Conservation (phyloP, 2,797 vertebrate genomes). For the Halcyon badia region DNA sequence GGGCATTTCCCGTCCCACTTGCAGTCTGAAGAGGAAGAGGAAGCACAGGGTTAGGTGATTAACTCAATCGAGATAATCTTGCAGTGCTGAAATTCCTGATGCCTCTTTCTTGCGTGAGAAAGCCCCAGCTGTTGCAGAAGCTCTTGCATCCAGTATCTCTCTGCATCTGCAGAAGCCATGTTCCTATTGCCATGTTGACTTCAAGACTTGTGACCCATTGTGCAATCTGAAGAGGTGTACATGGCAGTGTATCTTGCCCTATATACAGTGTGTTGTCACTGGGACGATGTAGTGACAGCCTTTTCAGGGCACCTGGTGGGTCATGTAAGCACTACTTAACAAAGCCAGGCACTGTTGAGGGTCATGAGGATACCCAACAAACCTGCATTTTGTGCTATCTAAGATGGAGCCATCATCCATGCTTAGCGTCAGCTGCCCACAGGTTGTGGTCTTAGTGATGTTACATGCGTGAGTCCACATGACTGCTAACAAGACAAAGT, state of each 20-base stretch:
- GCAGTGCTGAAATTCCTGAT: neutral
- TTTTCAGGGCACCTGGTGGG: neutral
- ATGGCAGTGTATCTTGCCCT: neutral
- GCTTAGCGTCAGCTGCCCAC: accelerated
- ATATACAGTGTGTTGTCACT: neutral
- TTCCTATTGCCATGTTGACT: neutral
- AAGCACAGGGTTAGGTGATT: neutral
- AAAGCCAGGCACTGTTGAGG: neutral
- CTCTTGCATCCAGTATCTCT: neutral
- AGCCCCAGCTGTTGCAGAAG: neutral
- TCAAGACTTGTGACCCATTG: neutral
- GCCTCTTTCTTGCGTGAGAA: neutral
- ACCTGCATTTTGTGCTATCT: neutral
- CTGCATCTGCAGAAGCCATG: neutral
- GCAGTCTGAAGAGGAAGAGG: neutral
- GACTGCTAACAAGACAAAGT: neutral
- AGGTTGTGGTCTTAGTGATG: neutral
- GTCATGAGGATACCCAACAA: neutral
- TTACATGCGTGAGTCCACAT: accelerated
- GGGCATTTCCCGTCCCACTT: neutral
- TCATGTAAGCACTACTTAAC: neutral
- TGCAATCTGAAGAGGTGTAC: neutral
- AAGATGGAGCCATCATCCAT: accelerated
- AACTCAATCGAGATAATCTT: neutral
- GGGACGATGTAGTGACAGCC: neutral